phyloP scores from a whole-genome alignment of 2,888 invertebrate genomes.

The Erebia epiphron region DNA sequence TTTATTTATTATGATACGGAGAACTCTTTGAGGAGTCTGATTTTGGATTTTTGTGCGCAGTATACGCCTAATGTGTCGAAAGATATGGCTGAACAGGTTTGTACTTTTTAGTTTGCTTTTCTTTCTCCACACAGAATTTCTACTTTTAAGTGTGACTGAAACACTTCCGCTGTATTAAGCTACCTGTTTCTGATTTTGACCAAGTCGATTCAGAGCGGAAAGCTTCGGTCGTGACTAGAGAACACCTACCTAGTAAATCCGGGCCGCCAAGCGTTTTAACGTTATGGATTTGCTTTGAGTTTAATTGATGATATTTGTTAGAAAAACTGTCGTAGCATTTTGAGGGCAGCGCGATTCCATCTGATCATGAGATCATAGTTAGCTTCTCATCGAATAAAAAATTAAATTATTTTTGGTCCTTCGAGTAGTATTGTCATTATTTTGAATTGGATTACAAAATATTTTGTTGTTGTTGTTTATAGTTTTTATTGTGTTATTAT shows the following conservation, averaged over 20 bases:
- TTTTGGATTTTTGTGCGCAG: slow-evolving; percentile 90
- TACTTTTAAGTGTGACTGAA: not conserved
- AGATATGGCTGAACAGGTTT: slow-evolving; percentile 88
- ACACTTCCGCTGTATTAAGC: no score
- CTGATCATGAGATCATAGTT: not conserved
- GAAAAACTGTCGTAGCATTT: no score
- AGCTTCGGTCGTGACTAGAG: no score
- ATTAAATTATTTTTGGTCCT: not conserved
- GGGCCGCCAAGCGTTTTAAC: no score
- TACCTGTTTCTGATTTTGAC: no score
- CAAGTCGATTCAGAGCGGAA: no score
- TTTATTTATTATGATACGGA: slow-evolving; percentile 86
- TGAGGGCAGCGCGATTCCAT: not conserved
- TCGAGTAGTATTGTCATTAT: not conserved
- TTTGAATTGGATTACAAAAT: no score
- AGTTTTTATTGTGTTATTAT: not conserved
- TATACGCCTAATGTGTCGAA: slow-evolving; percentile 86
- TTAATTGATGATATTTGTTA: no score
- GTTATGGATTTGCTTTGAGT: no score
- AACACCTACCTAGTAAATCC: no score
- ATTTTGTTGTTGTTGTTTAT: not conserved
- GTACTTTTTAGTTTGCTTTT: not conserved
- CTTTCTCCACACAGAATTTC: no score
- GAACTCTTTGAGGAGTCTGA: slow-evolving; percentile 84
- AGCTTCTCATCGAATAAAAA: not conserved